Evolutionary conservation across 2,888 invertebrate species (phyloP).

Genomic region (Cerastoderma edule): DNA sequence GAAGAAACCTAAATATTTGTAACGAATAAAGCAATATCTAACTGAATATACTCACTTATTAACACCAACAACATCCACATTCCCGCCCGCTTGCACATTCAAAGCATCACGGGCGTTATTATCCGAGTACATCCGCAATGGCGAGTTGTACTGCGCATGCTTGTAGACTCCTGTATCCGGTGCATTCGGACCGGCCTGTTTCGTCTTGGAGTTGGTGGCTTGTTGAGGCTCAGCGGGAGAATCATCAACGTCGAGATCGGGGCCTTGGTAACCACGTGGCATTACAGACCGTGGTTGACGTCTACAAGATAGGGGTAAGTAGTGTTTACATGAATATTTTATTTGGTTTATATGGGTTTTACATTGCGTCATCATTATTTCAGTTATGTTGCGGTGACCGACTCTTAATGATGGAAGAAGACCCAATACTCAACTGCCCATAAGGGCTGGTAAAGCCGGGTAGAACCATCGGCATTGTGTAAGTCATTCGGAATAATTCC

Average conservation of each 20-base stretch:
- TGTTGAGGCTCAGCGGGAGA: constrained; percentile 33
- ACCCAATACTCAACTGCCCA: too few relatives aligned
- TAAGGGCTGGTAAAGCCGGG: too few relatives aligned
- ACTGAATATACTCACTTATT: constrained; percentile 44
- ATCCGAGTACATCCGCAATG: constrained; percentile 79
- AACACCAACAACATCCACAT: constrained; percentile 56
- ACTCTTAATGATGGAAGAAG: too few relatives aligned
- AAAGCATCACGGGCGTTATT: constrained; percentile 70
- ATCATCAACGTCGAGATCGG: constrained; percentile 49
- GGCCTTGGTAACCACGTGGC: constrained; percentile 68
- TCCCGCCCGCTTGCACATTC: constrained; percentile 56
- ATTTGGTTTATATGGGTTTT: too few relatives aligned
- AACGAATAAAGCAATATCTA: too few relatives aligned
- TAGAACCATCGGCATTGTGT: too few relatives aligned
- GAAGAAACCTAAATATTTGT: too few relatives aligned
- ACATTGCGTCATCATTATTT: too few relatives aligned
- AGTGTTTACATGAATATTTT: too few relatives aligned
- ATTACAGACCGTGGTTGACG: constrained; percentile 62
- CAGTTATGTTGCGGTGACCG: too few relatives aligned
- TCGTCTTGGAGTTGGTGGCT: constrained; percentile 35
- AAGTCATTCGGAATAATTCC: too few relatives aligned
- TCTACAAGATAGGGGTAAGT: too few relatives aligned
- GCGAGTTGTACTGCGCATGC: constrained; percentile 80
- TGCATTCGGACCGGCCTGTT: constrained; percentile 43
- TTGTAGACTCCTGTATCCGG: constrained; percentile 58